A percentile compares a stretch with the other conserved stretches of the same genome.
phyloP scores from a whole-genome alignment of 2,888 invertebrate genomes.

The Plagiodera versicolora region DNA sequence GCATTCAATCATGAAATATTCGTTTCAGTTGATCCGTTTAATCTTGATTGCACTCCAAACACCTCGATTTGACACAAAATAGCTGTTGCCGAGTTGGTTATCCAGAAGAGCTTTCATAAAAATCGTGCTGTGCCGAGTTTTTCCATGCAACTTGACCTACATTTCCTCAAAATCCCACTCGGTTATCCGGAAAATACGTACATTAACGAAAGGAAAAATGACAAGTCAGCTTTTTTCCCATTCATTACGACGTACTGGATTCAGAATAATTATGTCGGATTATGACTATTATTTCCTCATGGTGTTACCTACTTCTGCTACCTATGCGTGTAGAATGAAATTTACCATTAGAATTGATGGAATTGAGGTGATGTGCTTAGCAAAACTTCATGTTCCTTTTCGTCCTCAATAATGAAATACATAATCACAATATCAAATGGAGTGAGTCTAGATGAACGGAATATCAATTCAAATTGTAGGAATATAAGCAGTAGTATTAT shows the following conservation, averaged over 20 bases:
- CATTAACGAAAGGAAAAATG: slow-evolving; percentile 18
- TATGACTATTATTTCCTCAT: slow-evolving; percentile 25
- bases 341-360: too few species aligned
- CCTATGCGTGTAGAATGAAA: too few species aligned
- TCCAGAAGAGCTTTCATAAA: background rate
- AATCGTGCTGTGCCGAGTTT: background rate
- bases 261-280: slow-evolving; percentile 12
- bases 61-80: background rate
- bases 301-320: slow-evolving; percentile 29
- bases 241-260: slow-evolving; percentile 5
- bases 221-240: slow-evolving; percentile 21
- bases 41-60: background rate
- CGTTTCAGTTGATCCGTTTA: background rate
- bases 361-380: too few species aligned
- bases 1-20: background rate
- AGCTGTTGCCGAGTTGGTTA: background rate
- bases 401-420: too few species aligned
- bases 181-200: slow-evolving; percentile 11
- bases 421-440: too few species aligned
- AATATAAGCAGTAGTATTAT: too few species aligned
- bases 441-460: too few species aligned
- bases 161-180: slow-evolving; percentile 16
- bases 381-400: too few species aligned
- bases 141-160: slow-evolving; percentile 9
- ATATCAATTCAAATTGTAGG: too few species aligned